Percentiles rank a stretch among this genome's conserved stretches.
Conservation (phyloP, 2,888 invertebrate genomes). For the Minunthozetes semirufus region DNA sequence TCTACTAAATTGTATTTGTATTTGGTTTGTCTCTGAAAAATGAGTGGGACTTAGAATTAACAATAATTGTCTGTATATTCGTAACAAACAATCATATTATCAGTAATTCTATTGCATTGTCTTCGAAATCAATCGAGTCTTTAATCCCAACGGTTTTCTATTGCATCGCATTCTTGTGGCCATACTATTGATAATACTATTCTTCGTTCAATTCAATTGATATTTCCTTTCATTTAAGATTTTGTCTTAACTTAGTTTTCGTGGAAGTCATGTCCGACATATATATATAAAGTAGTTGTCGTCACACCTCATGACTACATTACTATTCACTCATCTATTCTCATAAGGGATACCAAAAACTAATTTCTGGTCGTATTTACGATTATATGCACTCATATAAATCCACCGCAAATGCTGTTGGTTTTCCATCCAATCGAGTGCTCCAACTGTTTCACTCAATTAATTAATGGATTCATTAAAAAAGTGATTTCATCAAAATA, state of each 20-base stretch:
- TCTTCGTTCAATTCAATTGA: background rate
- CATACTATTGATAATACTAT: background rate
- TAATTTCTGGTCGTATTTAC: conserved; percentile 19
- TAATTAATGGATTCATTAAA: background rate
- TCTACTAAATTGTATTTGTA: too few relatives aligned
- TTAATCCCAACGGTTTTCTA: conserved; percentile 18
- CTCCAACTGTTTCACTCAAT: background rate
- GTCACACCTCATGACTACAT: conserved; percentile 9
- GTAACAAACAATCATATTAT: too few relatives aligned
- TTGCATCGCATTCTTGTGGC: background rate
- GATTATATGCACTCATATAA: conserved; percentile 2
- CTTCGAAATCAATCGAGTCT: background rate
- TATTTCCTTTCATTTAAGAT: background rate
- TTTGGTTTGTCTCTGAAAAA: too few relatives aligned
- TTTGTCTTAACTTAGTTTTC: background rate
- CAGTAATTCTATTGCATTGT: background rate
- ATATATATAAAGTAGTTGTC: background rate
- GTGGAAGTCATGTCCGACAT: background rate
- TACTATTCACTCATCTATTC: background rate
- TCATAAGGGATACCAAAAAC: conserved; percentile 11
- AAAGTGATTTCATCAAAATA: too few relatives aligned
- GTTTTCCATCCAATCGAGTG: background rate
- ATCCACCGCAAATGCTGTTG: background rate
- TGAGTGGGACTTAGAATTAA: too few relatives aligned
- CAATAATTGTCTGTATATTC: too few relatives aligned